These are phyloP conservation scores for Watersipora subatra DNA, from an alignment of 1,140 invertebrate genomes.

Conservation along the genomic window DNA sequence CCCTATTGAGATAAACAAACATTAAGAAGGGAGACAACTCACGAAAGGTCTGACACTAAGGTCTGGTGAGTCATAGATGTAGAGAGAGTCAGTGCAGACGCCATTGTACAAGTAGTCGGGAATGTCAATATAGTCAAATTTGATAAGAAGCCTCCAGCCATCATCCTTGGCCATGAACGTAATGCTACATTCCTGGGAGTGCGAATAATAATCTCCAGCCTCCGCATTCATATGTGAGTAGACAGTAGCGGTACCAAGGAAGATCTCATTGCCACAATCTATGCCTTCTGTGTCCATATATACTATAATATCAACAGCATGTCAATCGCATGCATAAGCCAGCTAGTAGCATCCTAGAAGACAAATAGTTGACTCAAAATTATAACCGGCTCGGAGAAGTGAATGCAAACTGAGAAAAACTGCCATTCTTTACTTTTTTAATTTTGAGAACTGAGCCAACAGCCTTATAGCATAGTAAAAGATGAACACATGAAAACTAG, in stretches of 20 bases:
- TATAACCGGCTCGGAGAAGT: too few relatives aligned
- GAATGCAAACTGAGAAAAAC: too few relatives aligned
- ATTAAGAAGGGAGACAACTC: too few relatives aligned
- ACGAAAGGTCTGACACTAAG: not conserved
- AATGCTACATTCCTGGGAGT: not conserved
- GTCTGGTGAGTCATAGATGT: not conserved
- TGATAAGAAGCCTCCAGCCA: not conserved
- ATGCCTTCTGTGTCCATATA: not conserved
- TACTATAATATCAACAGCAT: too few relatives aligned
- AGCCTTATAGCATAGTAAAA: too few relatives aligned
- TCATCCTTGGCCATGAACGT: not conserved
- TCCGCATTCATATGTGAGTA: not conserved
- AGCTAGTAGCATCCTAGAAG: too few relatives aligned
- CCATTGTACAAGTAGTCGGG: not conserved
- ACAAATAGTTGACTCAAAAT: too few relatives aligned
- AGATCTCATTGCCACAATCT: not conserved
- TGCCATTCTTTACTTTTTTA: too few relatives aligned
- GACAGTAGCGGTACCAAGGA: not conserved
- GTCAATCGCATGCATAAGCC: too few relatives aligned
- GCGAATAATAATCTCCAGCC: not conserved
- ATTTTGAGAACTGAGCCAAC: too few relatives aligned
- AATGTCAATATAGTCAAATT: not conserved
- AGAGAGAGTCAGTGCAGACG: not conserved
- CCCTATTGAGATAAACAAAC: too few relatives aligned
- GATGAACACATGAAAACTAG: too few relatives aligned